These are phyloP conservation scores for Drosophila cognata DNA, from an alignment of 2,888 invertebrate genomes.

Conservation along the genomic window DNA sequence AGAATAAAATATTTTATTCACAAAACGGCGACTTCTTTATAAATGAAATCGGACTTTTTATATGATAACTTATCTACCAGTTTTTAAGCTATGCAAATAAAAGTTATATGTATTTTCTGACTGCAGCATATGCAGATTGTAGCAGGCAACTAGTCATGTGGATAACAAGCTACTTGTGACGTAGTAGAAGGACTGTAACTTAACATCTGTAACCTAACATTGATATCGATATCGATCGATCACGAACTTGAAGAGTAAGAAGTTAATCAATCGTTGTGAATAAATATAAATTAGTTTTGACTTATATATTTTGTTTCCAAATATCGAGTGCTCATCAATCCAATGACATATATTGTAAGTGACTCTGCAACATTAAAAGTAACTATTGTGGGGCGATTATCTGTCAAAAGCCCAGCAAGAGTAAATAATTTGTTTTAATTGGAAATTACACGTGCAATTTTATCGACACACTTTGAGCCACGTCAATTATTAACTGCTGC, in stretches of 20 bases:
- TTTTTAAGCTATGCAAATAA: neutral
- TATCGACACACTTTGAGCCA: conserved; percentile 35
- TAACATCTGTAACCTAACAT: too few species aligned
- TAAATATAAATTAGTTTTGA: neutral
- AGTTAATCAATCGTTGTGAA: neutral
- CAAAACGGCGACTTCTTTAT: neutral
- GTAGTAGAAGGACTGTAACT: too few species aligned
- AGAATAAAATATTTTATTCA: neutral
- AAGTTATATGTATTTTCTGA: too few species aligned
- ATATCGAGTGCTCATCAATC: neutral
- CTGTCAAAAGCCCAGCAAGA: conserved; percentile 10
- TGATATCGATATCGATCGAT: too few species aligned
- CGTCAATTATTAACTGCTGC: conserved; percentile 39
- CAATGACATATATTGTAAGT: neutral
- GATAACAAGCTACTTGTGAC: too few species aligned
- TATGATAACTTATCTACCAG: neutral
- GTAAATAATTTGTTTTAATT: conserved; percentile 52
- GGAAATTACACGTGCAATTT: conserved; percentile 54
- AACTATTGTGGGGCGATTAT: neutral
- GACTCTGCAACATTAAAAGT: neutral
- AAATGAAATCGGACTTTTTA: accelerated
- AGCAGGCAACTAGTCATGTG: too few species aligned
- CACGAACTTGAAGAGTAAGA: too few species aligned
- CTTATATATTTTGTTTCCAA: neutral
- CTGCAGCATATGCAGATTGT: too few species aligned